Conservation (phyloP, 2,888 invertebrate genomes). For the Anoncus sp. region DNA sequence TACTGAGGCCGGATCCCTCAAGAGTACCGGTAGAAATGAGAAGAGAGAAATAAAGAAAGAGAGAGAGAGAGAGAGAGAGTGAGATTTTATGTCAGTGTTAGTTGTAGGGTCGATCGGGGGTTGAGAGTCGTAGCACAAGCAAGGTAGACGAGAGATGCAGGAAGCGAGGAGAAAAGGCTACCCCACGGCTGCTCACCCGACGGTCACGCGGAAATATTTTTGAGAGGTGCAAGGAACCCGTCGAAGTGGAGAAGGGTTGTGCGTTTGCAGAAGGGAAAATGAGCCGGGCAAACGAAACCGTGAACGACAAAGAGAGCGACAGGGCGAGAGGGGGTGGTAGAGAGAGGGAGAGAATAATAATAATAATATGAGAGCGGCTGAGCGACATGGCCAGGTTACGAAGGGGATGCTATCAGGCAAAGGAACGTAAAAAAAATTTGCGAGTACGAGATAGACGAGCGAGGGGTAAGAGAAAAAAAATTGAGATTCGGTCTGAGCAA, state of each 20-base stretch:
- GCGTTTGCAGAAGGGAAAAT: conserved; percentile 58
- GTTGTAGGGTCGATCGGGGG: conserved; percentile 13
- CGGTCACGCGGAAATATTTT: conserved; percentile 68
- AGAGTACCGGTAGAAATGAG: neutral
- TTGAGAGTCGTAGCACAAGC: neutral
- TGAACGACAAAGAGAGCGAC: conserved; percentile 26
- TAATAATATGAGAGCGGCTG: conserved; percentile 46
- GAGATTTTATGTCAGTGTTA: conserved; percentile 6
- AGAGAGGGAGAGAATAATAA: conserved; percentile 29
- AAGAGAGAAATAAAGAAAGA: conserved; percentile 16
- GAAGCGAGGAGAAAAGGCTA: conserved; percentile 5
- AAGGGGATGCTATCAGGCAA: conserved; percentile 21
- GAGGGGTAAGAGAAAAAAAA: conserved; percentile 23
- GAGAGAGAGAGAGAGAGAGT: neutral
- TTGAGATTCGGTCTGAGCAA: conserved; percentile 26
- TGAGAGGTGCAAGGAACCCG: conserved; percentile 70
- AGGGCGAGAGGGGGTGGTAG: conserved; percentile 8
- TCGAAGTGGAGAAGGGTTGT: conserved; percentile 35
- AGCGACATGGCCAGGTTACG: conserved; percentile 24
- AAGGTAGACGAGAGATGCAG: conserved; percentile 1
- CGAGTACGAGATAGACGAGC: conserved; percentile 5
- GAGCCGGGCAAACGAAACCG: conserved; percentile 60
- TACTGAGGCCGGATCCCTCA: neutral
- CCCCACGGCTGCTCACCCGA: neutral
- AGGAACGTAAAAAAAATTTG: conserved; percentile 26